Evolutionary conservation across 2,888 invertebrate species (phyloP).

Genomic region (Dione juno): DNA sequence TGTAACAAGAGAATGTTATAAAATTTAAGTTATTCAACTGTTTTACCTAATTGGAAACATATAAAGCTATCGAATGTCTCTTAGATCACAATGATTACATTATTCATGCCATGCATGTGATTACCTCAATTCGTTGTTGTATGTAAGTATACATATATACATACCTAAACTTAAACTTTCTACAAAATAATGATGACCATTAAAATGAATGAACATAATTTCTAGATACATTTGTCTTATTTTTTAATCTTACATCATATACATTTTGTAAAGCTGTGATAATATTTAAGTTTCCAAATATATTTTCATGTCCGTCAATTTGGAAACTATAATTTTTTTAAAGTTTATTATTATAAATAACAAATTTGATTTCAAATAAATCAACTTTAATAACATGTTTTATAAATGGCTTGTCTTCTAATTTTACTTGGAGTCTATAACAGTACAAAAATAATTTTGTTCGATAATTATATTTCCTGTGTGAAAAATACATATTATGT

Average conservation of each 20-base stretch:
- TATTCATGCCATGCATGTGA: neutral
- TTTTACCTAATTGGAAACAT: neutral
- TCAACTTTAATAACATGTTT: too few relatives aligned
- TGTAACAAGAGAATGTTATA: neutral
- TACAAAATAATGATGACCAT: constrained; percentile 11
- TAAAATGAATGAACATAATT: constrained; percentile 4
- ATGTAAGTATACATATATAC: neutral
- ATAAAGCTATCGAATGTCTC: neutral
- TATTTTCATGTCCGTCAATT: too few relatives aligned
- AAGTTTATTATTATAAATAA: too few relatives aligned
- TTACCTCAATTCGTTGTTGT: neutral
- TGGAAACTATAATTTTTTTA: too few relatives aligned
- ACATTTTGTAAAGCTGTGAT: neutral
- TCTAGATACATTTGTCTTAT: neutral
- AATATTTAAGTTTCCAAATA: too few relatives aligned
- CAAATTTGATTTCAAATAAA: too few relatives aligned
- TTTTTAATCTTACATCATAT: neutral
- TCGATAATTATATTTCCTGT: too few relatives aligned
- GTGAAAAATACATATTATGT: too few relatives aligned
- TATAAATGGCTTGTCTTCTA: too few relatives aligned
- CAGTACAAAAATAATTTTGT: too few relatives aligned
- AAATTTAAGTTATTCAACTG: neutral
- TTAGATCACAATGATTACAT: neutral
- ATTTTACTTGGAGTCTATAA: too few relatives aligned
- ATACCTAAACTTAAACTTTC: constrained; percentile 15